Base-by-base conservation (phyloP, 2,113 vertebrate species). In the Limnothrissa miodon region DNA sequence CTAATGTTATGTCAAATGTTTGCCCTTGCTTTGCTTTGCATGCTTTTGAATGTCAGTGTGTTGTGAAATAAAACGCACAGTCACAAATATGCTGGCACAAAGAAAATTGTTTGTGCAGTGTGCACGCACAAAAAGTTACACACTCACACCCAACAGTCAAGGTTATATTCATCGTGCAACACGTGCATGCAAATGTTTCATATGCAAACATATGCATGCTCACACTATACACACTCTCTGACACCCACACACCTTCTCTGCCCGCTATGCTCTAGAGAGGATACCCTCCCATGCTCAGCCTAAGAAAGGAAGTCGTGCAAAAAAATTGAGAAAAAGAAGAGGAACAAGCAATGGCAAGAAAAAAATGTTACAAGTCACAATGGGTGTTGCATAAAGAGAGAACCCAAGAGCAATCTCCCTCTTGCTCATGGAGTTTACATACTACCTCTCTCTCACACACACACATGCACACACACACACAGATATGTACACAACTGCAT, bases 301-400 rank as follows among this genome's bases (percentile, higher is more conserved):
- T 66, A 83, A 80, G 82, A 84, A 81, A 87, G 87, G 88, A 89
- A 88, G 81, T 87, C 56, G 87, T 85, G 81, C 86, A 83, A 39
- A 74, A n/a, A 81, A 29, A 5, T 23, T 36, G 45, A 39, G 33
- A 86, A 84, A 80, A 87, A 25, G 45, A 89, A 90, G 89, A 91
- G 90, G 23, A 81, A 44, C 46, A 44, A 45, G 36, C 48, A 36
- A 81, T 42, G 83, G 62, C 85, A 15, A 86, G 80, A 87, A 45
- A 82, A 82, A 87, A 33, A 82, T 88, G 84, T 85, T 86, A 88
- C 87, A 92, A 90, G 90, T 91, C 91, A 91, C 93, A 94, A 88
- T 79, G 74, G 15, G 62, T 85, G 91, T 95, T 94, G 94, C 92
- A 89, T 94, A 93, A 91, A 80, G 7, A 86, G 90, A 93, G 89